A percentile compares a stretch with the other conserved stretches of the same genome.
These are phyloP conservation scores for Pomacea canaliculata DNA, from an alignment of 2,888 invertebrate species.

Conservation along the genomic window DNA sequence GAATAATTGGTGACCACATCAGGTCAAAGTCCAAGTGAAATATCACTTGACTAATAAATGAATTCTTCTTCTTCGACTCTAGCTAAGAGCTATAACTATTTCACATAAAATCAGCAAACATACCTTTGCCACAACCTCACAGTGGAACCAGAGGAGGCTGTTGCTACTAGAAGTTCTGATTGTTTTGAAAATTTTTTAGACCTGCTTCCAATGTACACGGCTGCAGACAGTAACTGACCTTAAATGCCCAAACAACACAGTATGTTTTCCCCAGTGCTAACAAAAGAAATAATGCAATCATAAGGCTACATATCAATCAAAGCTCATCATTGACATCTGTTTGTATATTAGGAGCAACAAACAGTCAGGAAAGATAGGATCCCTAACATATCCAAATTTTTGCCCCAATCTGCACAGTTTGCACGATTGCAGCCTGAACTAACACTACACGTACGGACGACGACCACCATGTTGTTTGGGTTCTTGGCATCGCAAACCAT, in stretches of 20 bases:
- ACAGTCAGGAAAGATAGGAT: conserved; percentile 69
- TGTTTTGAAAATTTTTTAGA: background rate
- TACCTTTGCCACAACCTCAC: conserved; percentile 63
- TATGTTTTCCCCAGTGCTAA: conserved; percentile 1
- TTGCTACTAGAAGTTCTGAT: conserved; percentile 52
- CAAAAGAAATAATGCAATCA: background rate
- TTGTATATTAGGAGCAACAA: no score
- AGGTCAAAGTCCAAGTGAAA: no score
- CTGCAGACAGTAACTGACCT: conserved; percentile 79
- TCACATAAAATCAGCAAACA: background rate
- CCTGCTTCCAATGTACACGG: conserved; percentile 69
- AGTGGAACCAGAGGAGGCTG: conserved; percentile 67
- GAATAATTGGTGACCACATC: no score
- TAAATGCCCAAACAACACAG: conserved; percentile 53
- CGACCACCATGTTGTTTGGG: conserved; percentile 40
- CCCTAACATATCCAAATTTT: conserved; percentile 79
- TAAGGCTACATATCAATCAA: no score
- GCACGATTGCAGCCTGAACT: conserved; percentile 86
- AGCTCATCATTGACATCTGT: no score
- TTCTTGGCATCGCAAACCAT: no score
- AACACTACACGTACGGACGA: conserved; percentile 74
- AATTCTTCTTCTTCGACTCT: no score
- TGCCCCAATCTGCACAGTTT: conserved; percentile 85
- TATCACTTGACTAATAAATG: no score
- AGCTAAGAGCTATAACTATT: background rate